Evolutionary conservation across 2,113 vertebrate genomes (phyloP).

Genomic region (Chlorodrepanis virens): DNA sequence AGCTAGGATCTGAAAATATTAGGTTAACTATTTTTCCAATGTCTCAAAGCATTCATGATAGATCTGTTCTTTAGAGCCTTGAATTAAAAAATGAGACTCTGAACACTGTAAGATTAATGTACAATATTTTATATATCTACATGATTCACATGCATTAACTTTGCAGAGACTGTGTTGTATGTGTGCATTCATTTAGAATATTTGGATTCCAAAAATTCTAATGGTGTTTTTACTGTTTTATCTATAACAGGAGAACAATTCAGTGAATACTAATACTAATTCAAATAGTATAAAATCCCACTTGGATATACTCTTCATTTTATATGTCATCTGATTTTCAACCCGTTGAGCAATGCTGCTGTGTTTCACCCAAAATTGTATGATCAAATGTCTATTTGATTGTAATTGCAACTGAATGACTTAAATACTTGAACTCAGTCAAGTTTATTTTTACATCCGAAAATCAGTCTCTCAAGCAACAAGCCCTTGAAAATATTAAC

Average conservation of each 20-base stretch:
- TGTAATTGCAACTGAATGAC: conserved; percentile 51
- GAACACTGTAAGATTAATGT: not conserved
- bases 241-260: not conserved
- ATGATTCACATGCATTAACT: not conserved
- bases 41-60: not conserved
- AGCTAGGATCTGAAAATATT: not conserved
- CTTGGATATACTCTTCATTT: not conserved
- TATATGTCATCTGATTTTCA: not conserved
- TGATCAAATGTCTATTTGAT: conserved; percentile 16
- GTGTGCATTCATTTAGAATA: not conserved
- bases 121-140: not conserved
- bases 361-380: not conserved
- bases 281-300: not conserved
- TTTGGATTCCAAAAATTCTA: not conserved
- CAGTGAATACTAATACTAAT: not conserved
- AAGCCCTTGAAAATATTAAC: conserved; percentile 67
- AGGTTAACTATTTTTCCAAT: not conserved
- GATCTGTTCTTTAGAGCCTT: not conserved
- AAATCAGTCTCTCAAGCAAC: conserved; percentile 58
- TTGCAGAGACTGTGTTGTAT: not conserved
- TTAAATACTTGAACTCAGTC: conserved; percentile 4
- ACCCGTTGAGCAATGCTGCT: not conserved
- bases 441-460: conserved; percentile 56
- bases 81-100: not conserved
- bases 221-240: not conserved